Percentiles rank a stretch among this genome's conserved stretches.
Conservation (phyloP, 1,140 invertebrate genomes). For the Ostrea edulis region DNA sequence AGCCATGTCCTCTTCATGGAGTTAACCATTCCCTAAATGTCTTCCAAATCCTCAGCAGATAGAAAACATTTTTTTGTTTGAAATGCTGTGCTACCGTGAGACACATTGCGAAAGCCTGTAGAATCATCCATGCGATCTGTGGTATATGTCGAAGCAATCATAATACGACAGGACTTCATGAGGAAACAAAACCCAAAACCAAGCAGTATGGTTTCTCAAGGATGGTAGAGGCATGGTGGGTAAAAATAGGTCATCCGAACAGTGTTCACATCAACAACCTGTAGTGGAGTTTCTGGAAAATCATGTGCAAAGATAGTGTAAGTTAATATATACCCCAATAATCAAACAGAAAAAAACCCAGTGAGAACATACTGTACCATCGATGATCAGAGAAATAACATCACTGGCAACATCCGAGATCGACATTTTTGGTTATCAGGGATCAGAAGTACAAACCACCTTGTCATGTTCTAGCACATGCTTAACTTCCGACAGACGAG, state of each 20-base stretch:
- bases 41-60: conserved; percentile 13
- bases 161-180: not conserved
- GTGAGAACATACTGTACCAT: conserved; percentile 43
- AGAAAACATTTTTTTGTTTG: conserved; percentile 48
- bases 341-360: conserved; percentile 15
- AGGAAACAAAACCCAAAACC: not conserved
- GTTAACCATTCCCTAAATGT: conserved; percentile 29
- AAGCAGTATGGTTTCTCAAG: not conserved
- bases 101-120: conserved; percentile 17
- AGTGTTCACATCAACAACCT: not conserved
- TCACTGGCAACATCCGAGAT: conserved; percentile 45
- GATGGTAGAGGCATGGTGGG: conserved; percentile 31
- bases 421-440: conserved; percentile 14
- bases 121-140: not conserved
- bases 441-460: conserved; percentile 31
- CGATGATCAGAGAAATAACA: conserved; percentile 55
- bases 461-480: conserved; percentile 31
- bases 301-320: conserved; percentile 52
- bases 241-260: not conserved
- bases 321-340: conserved; percentile 32
- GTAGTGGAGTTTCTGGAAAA: conserved; percentile 28
- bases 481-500: conserved; percentile 10
- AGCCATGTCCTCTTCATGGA: conserved; percentile 32
- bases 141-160: not conserved
- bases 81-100: conserved; percentile 43